Evolutionary conservation across 2,797 vertebrate species (phyloP).

Genomic region (Meda fulgida): DNA sequence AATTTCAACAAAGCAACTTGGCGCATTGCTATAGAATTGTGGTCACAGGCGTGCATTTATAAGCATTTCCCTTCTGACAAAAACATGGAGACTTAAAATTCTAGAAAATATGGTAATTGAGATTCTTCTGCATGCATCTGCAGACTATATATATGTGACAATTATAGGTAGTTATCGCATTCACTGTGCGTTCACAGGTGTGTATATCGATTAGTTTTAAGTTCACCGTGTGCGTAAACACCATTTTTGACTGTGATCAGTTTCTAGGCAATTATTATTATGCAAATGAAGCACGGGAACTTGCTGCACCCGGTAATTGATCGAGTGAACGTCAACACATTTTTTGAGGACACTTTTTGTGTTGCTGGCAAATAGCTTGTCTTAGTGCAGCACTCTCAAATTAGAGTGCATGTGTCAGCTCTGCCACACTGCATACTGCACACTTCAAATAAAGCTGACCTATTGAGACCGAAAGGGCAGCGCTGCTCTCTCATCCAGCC

Average conservation of each 20-base stretch:
- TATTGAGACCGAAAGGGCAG: slow-evolving; percentile 44
- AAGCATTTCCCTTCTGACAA: not conserved
- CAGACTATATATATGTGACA: not conserved
- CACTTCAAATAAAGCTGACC: slow-evolving; percentile 54
- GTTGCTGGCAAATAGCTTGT: slow-evolving; percentile 28
- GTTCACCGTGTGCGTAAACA: slow-evolving; percentile 16
- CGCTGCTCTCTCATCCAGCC: slow-evolving; percentile 8
- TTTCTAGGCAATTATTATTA: not conserved
- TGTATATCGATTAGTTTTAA: not conserved
- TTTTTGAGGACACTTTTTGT: slow-evolving; percentile 45
- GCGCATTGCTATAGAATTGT: not conserved
- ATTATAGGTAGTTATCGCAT: not conserved
- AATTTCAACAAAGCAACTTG: not conserved
- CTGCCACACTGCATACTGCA: slow-evolving; percentile 37
- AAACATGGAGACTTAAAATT: not conserved
- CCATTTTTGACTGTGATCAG: not conserved
- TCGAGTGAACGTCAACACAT: not conserved
- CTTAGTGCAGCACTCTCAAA: slow-evolving; percentile 47
- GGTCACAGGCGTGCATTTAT: not conserved
- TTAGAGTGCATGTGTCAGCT: slow-evolving; percentile 56
- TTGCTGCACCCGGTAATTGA: not conserved
- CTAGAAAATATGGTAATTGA: not conserved
- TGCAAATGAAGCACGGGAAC: not conserved
- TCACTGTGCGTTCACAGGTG: not conserved
- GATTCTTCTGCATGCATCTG: too few relatives aligned